Percentiles rank a stretch among this genome's conserved stretches.
Evolutionary conservation across 2,113 vertebrate species (phyloP).

Genomic region (Microcebus jonahi): DNA sequence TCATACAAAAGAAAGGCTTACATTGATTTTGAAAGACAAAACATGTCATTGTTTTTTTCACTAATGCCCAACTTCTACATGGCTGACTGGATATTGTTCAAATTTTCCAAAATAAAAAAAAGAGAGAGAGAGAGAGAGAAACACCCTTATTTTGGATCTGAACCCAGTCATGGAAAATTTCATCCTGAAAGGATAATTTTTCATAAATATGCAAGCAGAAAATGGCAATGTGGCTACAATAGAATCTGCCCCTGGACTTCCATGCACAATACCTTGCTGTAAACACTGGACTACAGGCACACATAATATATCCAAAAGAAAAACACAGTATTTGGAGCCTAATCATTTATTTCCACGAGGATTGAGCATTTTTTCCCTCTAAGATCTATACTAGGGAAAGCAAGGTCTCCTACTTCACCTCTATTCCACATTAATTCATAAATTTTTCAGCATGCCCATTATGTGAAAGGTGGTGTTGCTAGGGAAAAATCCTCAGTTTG

Average conservation of each 20-base stretch:
- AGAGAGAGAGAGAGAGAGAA: slow-evolving; percentile 14
- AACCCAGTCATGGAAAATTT: slow-evolving; percentile 77
- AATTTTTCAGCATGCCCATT: background rate
- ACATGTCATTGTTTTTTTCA: slow-evolving; percentile 63
- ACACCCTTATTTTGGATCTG: slow-evolving; percentile 68
- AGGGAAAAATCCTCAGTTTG: background rate
- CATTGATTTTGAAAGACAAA: slow-evolving; percentile 72
- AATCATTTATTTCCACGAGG: background rate
- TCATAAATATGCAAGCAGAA: slow-evolving; percentile 56
- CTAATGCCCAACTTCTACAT: slow-evolving; percentile 62
- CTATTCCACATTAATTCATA: background rate
- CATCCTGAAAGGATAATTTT: slow-evolving; percentile 67
- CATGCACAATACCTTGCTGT: background rate
- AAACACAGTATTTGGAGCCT: background rate
- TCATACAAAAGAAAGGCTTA: slow-evolving; percentile 64
- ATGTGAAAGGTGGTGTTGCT: background rate
- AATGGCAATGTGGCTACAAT: slow-evolving; percentile 9
- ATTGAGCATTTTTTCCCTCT: background rate
- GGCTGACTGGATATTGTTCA: slow-evolving; percentile 74
- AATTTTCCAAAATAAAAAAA: slow-evolving; percentile 64
- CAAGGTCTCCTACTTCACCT: background rate
- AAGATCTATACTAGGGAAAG: background rate
- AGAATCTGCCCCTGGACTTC: background rate
- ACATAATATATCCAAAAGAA: background rate
- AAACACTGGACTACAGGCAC: background rate